Base-by-base conservation (phyloP, 2,797 vertebrate genomes). In the Tiaroga cobitis region DNA sequence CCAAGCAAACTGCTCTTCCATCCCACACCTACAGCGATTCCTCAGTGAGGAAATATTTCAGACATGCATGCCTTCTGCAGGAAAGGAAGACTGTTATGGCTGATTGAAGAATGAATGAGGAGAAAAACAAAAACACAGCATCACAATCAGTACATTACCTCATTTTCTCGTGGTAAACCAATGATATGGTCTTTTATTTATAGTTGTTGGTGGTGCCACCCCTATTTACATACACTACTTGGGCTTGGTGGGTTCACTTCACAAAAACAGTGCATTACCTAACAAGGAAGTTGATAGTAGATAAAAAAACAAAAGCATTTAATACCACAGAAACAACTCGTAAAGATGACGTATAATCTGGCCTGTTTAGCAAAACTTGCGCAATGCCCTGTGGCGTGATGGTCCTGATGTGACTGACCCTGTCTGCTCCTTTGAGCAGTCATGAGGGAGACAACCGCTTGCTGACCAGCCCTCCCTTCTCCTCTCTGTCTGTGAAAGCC, bases 151-250 rank as follows among this genome's bases (percentile, higher is more conserved):
- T 21, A 13, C 73, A 81, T 69, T 94, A 90, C 89, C 86, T 59
- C 84, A 87, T 93, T 93, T 56, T 34, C 54, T 92, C 1, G 0
- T 65, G 61, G 54, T 83, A 90, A 91, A 93, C 92, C 88, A 92
- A 91, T 91, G 91, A 92, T 93, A 92, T 91, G 89, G 89, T 90
- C 84, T 88, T 90, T 93, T 95, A 94, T 95, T 95, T 94, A 94
- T 94, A 94, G 92, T 88, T 86, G 87, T 85, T 87, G 83, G 77
- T 88, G 91, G 91, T 89, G 91, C 89, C 29, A 15, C 93, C 90
- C 93, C 95, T 95, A 94, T 96, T 97, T 96, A 94, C 94, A 96
- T 91, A 5, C 92, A 93, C 91, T 93, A 94, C 94, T 96, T 90
- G 94, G 93, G 94, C 93, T 95, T 94, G 94, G 94, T 94, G 94